These are phyloP conservation scores for Octodonta nipae DNA, from an alignment of 2,888 invertebrate species.

Conservation along the genomic window DNA sequence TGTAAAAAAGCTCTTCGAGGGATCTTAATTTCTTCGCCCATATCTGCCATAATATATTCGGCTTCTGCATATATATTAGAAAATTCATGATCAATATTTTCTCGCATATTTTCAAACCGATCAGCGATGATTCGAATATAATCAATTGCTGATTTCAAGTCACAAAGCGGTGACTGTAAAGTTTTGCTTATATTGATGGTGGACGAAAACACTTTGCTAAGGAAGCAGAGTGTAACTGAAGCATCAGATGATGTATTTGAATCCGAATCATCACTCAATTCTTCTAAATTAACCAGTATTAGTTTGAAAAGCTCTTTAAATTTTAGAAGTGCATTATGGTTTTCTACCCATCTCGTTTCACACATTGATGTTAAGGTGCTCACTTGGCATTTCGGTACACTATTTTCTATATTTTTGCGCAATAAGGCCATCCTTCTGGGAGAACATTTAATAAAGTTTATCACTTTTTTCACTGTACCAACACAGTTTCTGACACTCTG, in stretches of 20 bases:
- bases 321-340: neutral
- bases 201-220: neutral
- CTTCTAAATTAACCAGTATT: neutral
- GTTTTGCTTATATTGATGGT: neutral
- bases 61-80: neutral
- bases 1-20: neutral
- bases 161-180: slow-evolving; percentile 1
- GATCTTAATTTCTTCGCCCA: neutral
- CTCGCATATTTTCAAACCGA: neutral
- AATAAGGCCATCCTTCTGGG: neutral
- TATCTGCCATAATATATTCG: neutral
- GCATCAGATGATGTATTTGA: neutral
- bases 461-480: slow-evolving; percentile 5
- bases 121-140: neutral
- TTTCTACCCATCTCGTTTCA: slow-evolving; percentile 2
- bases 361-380: neutral
- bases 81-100: neutral
- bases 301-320: neutral
- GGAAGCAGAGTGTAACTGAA: neutral
- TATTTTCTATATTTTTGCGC: neutral
- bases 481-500: slow-evolving; percentile 5
- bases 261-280: neutral
- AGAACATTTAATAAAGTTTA: slow-evolving; percentile 3
- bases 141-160: neutral
- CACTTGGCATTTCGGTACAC: neutral